Percentiles rank a stretch among this genome's conserved stretches.
phyloP scores from a whole-genome alignment of 2,113 vertebrate genomes.

The Pterophyllum scalare region DNA sequence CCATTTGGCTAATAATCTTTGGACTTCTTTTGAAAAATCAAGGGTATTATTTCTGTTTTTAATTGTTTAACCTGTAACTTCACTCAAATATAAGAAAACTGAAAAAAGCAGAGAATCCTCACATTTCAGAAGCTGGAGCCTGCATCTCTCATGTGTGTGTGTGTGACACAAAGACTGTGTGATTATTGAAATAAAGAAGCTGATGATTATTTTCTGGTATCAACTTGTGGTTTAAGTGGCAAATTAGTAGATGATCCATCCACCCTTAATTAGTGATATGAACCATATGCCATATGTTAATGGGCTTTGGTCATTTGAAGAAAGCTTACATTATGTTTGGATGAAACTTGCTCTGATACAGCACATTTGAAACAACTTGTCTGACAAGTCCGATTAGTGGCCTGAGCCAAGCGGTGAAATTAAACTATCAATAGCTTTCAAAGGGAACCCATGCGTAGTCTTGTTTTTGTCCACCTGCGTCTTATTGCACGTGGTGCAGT shows the following conservation, averaged over 20 bases:
- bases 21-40: background rate
- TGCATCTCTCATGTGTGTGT: background rate
- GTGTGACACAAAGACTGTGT: background rate
- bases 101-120: background rate
- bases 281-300: background rate
- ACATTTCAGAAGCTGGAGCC: background rate
- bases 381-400: conserved; percentile 13
- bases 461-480: conserved; percentile 36
- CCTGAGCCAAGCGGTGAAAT: conserved; percentile 6
- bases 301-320: background rate
- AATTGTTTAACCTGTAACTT: background rate
- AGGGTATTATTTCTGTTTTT: background rate
- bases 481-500: conserved; percentile 20
- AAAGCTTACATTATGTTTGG: background rate
- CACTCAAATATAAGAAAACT: background rate
- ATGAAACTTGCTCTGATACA: conserved; percentile 8
- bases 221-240: background rate
- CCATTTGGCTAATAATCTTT: background rate
- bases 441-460: background rate
- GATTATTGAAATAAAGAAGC: background rate
- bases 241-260: background rate
- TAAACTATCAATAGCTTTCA: conserved; percentile 35
- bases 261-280: background rate
- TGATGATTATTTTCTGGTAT: background rate
- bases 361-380: conserved; percentile 10